Evolutionary conservation across 2,888 invertebrate genomes (phyloP), one percentile per base, ranked within the genome.

Genomic region (Dugesia japonica): DNA sequence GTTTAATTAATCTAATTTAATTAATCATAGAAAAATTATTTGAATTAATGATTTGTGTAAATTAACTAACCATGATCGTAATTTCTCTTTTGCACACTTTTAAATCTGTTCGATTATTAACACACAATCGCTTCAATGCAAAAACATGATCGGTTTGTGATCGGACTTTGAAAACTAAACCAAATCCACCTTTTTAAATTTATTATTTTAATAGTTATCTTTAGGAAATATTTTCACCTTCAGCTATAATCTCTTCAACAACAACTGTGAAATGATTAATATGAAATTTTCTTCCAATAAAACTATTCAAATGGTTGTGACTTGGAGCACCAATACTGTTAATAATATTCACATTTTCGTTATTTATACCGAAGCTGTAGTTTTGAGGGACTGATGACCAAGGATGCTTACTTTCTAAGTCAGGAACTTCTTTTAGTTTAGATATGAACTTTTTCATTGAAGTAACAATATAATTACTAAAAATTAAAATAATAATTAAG

Each of bases 131-230:
- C 85, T 93, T 93, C 78, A 93, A 88, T 74, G 93, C 93, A 87
- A 90, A 92, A 72, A 83, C 82, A 80, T 89, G 88, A 77, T 88
- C 88, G 79, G 84, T 84, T 76, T 83, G 82, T 81, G 88, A 89
- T 84, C 89, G 90, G 74, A 91, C 92, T 81, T 92, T 87, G 86
- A 92, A 93, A 56, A 93, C 92, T 82, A 94, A 89, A 75, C 92
- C 92, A 87, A 93, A 93, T 79, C 93, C 93, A 84, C 92, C 92
- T 92, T n/a, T n/a, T n/a, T n/a, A n/a, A n/a, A n/a, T n/a, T n/a
- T n/a, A n/a, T n/a, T n/a, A n/a, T n/a, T n/a, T n/a, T n/a, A n/a
- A n/a, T n/a, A n/a, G n/a, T n/a, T n/a, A n/a, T n/a, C n/a, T n/a
- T n/a, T n/a, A n/a, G n/a, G n/a, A n/a, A n/a, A n/a, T n/a, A 31